Conservation (phyloP, 2,888 invertebrate genomes). For the Mesopsocus fuscifrons region DNA sequence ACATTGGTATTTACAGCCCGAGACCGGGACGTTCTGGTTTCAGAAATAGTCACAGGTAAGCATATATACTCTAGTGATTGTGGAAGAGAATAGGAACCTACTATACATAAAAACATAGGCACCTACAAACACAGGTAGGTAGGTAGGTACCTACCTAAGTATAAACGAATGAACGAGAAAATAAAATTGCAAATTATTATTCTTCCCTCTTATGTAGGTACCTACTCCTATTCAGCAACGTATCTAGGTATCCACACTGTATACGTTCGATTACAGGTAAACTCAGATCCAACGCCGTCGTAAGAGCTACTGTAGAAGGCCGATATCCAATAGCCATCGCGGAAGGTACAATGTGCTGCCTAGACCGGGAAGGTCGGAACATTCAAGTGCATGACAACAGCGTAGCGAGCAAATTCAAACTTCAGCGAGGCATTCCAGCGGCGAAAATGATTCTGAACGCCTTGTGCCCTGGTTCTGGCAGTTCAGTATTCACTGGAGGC, state of each 20-base stretch:
- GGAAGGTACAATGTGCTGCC: conserved; percentile 28
- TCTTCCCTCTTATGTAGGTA: too few relatives aligned
- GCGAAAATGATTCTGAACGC: conserved; percentile 13
- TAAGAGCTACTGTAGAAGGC: conserved; percentile 32
- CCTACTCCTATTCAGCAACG: too few relatives aligned
- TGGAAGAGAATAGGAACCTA: neutral
- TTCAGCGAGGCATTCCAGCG: conserved; percentile 33
- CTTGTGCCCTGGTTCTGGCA: neutral
- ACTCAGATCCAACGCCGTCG: conserved; percentile 27
- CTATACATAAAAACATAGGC: neutral
- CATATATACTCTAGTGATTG: conserved; percentile 6
- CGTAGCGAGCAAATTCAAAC: conserved; percentile 29
- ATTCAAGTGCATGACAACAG: conserved; percentile 33
- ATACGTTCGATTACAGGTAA: too few relatives aligned
- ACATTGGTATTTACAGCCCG: conserved; percentile 35
- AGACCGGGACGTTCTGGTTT: conserved; percentile 38
- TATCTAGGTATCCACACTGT: too few relatives aligned
- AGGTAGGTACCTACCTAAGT: too few relatives aligned
- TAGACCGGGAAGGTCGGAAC: conserved; percentile 33
- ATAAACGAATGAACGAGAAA: too few relatives aligned
- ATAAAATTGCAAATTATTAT: too few relatives aligned
- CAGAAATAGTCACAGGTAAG: conserved; percentile 36
- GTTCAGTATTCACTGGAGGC: conserved; percentile 23
- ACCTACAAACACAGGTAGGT: conserved; percentile 7
- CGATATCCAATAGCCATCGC: conserved; percentile 32